Base-by-base conservation (phyloP, 1,140 invertebrate species). In the Zaprionus ornatus region DNA sequence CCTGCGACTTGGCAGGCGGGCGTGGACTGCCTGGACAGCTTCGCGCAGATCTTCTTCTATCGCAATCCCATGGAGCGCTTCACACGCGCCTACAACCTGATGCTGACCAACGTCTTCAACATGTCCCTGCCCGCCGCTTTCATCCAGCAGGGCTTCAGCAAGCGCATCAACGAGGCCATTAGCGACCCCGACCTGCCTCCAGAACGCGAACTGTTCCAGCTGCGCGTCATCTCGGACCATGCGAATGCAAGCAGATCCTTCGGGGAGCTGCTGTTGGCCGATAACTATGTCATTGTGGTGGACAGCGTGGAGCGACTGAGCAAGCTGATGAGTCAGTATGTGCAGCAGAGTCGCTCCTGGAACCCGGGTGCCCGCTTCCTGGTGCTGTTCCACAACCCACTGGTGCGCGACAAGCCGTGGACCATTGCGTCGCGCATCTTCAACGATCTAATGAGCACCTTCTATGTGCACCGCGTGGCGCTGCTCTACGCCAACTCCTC, bases 361-460 rank as follows among this genome's bases (percentile, higher is more conserved):
- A 93, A 93, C 62, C 92, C 91, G 0, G 92, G 91, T 1, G 92
- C 84, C 0, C 71, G 80, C 4, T 92, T 91, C 25, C 42, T 93
- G 9, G 70, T 93, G 19, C 78, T 93, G 35, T 93, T 68, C 29
- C 82, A 92, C 42, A 88, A 85, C 63, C 35, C 60, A 0, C 9
- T 50, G 7, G 17, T 80, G 50, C 56, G 59, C 0, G 74, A 77
- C 15, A 73, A 54, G 1, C 77, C 80, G 6, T 64, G 67, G 62
- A 54, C 62, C 0, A 64, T 91, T 4, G 88, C 91, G 4, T 57
- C 63, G 59, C 0, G 57, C 87, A 82, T 92, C 42, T 91, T 92
- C 45, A 70, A 62, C 2, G 74, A 76, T 9, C 54, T 92, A 1
- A 81, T 90, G 63, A 19, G 70, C 1, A 66, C 63, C 2, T 91